phyloP scores from a whole-genome alignment of 2,888 invertebrate genomes.

The Cynaeus angustus region DNA sequence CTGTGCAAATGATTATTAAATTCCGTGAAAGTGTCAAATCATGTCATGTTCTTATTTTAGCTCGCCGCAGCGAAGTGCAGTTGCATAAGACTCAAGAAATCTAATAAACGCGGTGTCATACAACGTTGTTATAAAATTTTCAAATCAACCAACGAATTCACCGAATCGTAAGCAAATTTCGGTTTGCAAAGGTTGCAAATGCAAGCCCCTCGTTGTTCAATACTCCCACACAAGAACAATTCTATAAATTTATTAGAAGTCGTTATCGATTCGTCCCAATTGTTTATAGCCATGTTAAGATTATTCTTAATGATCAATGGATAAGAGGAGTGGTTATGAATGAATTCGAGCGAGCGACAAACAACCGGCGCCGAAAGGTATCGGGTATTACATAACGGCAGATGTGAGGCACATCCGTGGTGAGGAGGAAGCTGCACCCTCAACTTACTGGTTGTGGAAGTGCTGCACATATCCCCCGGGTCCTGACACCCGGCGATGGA shows the following conservation, averaged over 20 bases:
- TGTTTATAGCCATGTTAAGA: slow-evolving; percentile 4
- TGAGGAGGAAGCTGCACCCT: slow-evolving; percentile 4
- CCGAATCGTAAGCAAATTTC: no score
- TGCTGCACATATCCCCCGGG: slow-evolving; percentile 72
- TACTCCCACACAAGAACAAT: slow-evolving; percentile 1
- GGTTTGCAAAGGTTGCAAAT: no score
- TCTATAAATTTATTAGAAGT: slow-evolving; percentile 2
- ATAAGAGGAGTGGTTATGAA: slow-evolving; percentile 4
- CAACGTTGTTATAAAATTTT: slow-evolving; percentile 4
- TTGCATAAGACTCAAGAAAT: slow-evolving; percentile 6
- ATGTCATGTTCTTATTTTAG: slow-evolving; percentile 3
- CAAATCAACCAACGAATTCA: no score
- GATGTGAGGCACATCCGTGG: slow-evolving; percentile 12
- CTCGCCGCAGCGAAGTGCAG: slow-evolving; percentile 8
- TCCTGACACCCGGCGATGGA: slow-evolving; percentile 73
- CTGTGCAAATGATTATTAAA: neutral
- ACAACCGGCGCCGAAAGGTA: neutral
- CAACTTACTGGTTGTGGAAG: slow-evolving; percentile 72
- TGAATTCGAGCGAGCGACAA: neutral
- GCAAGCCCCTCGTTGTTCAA: neutral
- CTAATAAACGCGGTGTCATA: slow-evolving; percentile 1
- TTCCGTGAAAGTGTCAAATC: slow-evolving; percentile 1
- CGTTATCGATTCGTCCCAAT: neutral
- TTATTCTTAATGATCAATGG: slow-evolving; percentile 8
- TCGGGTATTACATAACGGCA: slow-evolving; percentile 34